phyloP scores from a whole-genome alignment of 2,113 vertebrate species.

The Trematocara unimaculatum region DNA sequence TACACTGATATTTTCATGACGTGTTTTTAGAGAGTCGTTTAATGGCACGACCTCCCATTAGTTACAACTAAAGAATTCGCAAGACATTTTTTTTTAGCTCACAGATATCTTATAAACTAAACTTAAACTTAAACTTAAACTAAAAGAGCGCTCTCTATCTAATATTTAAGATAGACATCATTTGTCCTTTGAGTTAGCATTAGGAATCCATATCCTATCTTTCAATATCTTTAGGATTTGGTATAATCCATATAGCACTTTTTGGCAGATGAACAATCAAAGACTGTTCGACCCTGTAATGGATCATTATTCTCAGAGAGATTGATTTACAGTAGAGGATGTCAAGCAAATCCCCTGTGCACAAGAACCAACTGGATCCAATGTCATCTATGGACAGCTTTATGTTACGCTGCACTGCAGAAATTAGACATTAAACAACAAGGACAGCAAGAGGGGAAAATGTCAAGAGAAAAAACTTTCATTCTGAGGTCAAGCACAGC shows the following conservation, averaged over 20 bases:
- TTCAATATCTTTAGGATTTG: neutral
- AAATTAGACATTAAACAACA: neutral
- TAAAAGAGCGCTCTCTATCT: neutral
- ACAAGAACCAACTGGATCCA: neutral
- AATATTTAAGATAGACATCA: neutral
- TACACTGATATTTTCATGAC: neutral
- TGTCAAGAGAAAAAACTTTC: neutral
- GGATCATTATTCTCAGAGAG: constrained; percentile 52
- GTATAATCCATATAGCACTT: constrained; percentile 32
- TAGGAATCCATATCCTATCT: neutral
- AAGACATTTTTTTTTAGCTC: neutral
- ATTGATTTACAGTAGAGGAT: constrained; percentile 53
- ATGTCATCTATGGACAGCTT: constrained; percentile 18
- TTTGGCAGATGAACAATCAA: constrained; percentile 33
- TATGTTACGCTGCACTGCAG: neutral
- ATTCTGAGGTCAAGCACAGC: constrained; percentile 13
- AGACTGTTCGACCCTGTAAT: constrained; percentile 5
- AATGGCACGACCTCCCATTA: neutral
- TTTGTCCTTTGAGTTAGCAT: neutral
- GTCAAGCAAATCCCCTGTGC: constrained; percentile 23
- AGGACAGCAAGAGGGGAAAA: neutral
- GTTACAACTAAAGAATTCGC: neutral
- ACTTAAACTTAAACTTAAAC: neutral
- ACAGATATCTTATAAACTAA: neutral
- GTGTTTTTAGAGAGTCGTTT: neutral